Evolutionary conservation across 2,888 invertebrate genomes (phyloP), one percentile per base, ranked within the genome.

Genomic region (Perizoma affinitatum): DNA sequence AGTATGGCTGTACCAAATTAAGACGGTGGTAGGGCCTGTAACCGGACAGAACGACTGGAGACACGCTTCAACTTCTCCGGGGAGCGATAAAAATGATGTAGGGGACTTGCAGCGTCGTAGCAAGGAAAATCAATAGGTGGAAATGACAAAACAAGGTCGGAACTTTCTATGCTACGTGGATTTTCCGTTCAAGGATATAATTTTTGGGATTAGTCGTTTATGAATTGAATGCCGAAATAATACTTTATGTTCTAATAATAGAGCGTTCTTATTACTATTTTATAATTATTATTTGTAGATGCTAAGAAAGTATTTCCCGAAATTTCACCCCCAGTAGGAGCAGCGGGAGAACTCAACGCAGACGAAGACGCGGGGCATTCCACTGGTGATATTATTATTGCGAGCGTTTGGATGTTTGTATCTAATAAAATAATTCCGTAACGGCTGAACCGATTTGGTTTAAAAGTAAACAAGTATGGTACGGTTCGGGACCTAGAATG

Each of bases 31-130:
- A 56, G 56, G 41, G 36, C 75, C 70, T 65, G 79, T 76, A 74
- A 75, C 75, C 78, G 76, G 79, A 80, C 79, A 79, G 75, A 76
- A 35, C 77, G 78, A 77, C 78, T 73, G 47, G 61, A 66, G 62
- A 63, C 76, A 77, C 77, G 78, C 78, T 76, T 75, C 73, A 72
- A 74, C 72, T 75, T 76, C 87, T 74, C 84, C 47, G 63, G 85
- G 80, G 87, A 80, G 76, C 76, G 74, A 86, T 86, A 87, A 84
- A 85, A 86, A 83, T 87, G 85, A 87, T 87, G 82, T 81, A 87
- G 74, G 75, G 74, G 55, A 58, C 54, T 54, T 63, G 58, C 62
- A 58, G 77, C 79, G 77, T 74, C 78, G 71, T 72, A 80, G 73
- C 74, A 68, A 72, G 73, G 69, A 80, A 80, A 83, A 86, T 85